These are phyloP conservation scores for Enoplosus armatus DNA, from an alignment of 2,797 vertebrate species.

Conservation along the genomic window DNA sequence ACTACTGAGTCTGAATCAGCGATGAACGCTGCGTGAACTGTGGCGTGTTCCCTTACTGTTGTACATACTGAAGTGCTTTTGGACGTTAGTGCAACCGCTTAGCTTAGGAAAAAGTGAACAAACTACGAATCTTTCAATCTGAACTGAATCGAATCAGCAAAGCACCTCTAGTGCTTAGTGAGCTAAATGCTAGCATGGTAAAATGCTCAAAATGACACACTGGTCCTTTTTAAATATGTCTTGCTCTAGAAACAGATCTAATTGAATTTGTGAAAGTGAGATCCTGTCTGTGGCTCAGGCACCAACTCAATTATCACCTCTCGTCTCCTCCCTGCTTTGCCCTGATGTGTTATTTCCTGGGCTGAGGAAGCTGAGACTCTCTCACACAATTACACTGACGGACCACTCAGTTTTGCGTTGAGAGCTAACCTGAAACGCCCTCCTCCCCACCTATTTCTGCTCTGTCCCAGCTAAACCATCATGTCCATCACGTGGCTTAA, in stretches of 20 bases:
- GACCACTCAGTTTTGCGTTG: slow-evolving; percentile 15
- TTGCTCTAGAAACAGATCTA: background rate
- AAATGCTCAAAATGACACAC: background rate
- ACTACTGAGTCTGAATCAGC: no score
- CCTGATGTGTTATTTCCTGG: slow-evolving; percentile 21
- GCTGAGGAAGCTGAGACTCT: slow-evolving; percentile 11
- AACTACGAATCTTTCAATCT: background rate
- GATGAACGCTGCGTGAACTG: no score
- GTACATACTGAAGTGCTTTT: no score
- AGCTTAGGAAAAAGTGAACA: background rate
- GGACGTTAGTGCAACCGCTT: background rate
- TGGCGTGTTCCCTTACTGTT: no score
- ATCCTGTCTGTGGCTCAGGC: slow-evolving; percentile 3
- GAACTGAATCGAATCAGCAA: background rate
- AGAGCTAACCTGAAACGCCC: background rate
- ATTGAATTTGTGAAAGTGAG: background rate
- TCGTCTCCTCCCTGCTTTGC: slow-evolving; percentile 13
- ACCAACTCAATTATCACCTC: slow-evolving; percentile 39
- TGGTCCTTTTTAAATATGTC: background rate
- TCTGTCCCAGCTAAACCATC: slow-evolving; percentile 19
- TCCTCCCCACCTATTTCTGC: background rate
- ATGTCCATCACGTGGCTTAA: slow-evolving; percentile 35
- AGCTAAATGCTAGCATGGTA: background rate
- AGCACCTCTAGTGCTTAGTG: background rate
- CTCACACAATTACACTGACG: slow-evolving; percentile 17